These are phyloP conservation scores for Protodeltote pygarga DNA, from an alignment of 2,888 invertebrate genomes.

Conservation along the genomic window DNA sequence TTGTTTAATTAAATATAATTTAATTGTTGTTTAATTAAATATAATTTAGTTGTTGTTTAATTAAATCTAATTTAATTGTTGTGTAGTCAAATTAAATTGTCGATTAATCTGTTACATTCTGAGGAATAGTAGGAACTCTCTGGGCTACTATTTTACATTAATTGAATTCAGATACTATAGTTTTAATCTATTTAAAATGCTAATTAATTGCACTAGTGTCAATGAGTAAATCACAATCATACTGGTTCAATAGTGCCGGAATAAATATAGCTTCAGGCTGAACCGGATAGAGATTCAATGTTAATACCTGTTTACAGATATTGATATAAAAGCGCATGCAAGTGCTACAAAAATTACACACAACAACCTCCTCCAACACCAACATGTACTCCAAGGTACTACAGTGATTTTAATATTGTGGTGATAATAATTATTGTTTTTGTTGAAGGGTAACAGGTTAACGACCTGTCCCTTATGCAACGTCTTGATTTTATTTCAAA, in stretches of 20 bases:
- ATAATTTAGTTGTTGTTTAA: too few relatives aligned
- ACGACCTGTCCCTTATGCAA: neutral
- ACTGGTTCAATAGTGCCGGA: constrained; percentile 27
- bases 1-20: too few relatives aligned
- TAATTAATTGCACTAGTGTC: too few relatives aligned
- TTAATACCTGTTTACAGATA: constrained; percentile 68
- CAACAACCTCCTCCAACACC: constrained; percentile 64
- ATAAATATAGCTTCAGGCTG: constrained; percentile 42
- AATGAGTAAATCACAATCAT: constrained; percentile 16
- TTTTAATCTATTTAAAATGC: too few relatives aligned
- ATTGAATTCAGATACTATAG: too few relatives aligned
- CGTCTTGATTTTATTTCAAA: neutral
- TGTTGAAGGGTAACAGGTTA: constrained; percentile 7
- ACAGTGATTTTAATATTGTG: constrained; percentile 15
- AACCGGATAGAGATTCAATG: constrained; percentile 53
- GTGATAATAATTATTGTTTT: neutral
- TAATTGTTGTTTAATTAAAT: too few relatives aligned
- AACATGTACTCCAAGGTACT: constrained; percentile 82
- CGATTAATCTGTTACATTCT: too few relatives aligned
- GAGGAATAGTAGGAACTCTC: too few relatives aligned
- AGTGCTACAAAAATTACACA: constrained; percentile 70
- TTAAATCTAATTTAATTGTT: too few relatives aligned
- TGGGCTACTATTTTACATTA: too few relatives aligned
- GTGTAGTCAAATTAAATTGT: too few relatives aligned
- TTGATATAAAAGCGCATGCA: constrained; percentile 77